Base-by-base conservation (phyloP, 2,113 vertebrate genomes). In the Salvator merianae region DNA sequence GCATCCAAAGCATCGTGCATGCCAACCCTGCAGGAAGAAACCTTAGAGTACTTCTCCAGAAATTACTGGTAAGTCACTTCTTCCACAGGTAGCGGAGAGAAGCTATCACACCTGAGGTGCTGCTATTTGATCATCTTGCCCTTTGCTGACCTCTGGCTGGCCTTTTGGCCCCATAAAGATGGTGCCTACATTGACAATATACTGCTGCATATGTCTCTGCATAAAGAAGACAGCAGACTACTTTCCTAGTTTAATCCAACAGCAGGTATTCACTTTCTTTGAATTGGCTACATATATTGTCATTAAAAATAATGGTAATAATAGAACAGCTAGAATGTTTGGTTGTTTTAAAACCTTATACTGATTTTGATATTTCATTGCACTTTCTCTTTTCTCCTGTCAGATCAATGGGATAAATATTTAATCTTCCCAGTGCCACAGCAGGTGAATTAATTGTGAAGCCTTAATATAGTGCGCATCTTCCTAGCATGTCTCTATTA, bases 391-490 rank as follows among this genome's bases (percentile, higher is more conserved):
- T 40, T 88, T 88, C 68, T 16, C 40, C 32, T 36, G 32, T 22
- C 26, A 62, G 22, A 76, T 22, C 50, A 24, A 22, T 22, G 38
- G 34, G 9, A 62, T 62, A 72, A 59, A 71, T 82, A 73, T 82
- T 62, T 65, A 75, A 43, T 65, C 62, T 65, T 30, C 72, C 24
- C 20, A 34, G n/a, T 66, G 59, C 40, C 14, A 22, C 13, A 76
- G 40, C 74, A 13, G n/a, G n/a, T n/a, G 65, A 62, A 73, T 75
- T 50, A 66, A 5, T 4, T 81, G 87, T 87, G 86, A 76, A 83
- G 76, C 88, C 87, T 68, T 85, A 84, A 81, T 81, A 68, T 81
- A 87, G 88, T 30, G 87, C 91, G 93, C 80, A 50, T 89, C 84
- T 83, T 93, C 89, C 83, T 65, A 74, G 76, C 87, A 77, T 13